phyloP scores from a whole-genome alignment of 2,113 vertebrate species.

The Melanerpes aurifrons region DNA sequence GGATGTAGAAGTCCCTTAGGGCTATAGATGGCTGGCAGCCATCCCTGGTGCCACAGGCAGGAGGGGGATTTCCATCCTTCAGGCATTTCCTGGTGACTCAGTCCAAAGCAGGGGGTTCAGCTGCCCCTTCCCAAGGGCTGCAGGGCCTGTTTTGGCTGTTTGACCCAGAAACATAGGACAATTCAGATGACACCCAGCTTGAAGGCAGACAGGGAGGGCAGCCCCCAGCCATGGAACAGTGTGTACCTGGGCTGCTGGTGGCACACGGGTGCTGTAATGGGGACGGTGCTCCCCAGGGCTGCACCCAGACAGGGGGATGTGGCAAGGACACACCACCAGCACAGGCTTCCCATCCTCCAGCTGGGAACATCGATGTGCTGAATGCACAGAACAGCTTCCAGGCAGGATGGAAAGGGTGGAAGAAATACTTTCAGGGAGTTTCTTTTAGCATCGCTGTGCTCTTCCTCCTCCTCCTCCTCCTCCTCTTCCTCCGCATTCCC shows the following conservation, averaged over 20 bases:
- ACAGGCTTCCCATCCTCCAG: fast-evolving
- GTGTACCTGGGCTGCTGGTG: fast-evolving
- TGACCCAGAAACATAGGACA: neutral
- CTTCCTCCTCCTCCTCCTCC: neutral
- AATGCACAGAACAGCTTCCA: neutral
- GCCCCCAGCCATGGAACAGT: fast-evolving
- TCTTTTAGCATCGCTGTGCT: neutral
- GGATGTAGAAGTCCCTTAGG: neutral
- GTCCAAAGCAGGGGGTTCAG: neutral
- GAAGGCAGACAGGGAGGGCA: neutral
- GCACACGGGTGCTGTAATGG: fast-evolving
- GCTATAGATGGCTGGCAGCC: fast-evolving
- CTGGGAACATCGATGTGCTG: neutral
- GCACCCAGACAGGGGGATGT: fast-evolving
- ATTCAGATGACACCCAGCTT: neutral
- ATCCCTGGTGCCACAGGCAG: fast-evolving
- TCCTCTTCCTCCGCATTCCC: neutral
- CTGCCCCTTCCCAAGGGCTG: neutral
- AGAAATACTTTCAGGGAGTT: neutral
- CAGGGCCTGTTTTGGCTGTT: fast-evolving
- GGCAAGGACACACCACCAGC: neutral
- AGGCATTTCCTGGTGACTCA: neutral
- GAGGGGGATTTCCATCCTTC: neutral
- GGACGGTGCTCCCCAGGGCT: slow-evolving; percentile 19
- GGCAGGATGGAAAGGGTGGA: neutral